Conservation (phyloP, 1,140 invertebrate genomes). For the Brachionus calyciflorus region DNA sequence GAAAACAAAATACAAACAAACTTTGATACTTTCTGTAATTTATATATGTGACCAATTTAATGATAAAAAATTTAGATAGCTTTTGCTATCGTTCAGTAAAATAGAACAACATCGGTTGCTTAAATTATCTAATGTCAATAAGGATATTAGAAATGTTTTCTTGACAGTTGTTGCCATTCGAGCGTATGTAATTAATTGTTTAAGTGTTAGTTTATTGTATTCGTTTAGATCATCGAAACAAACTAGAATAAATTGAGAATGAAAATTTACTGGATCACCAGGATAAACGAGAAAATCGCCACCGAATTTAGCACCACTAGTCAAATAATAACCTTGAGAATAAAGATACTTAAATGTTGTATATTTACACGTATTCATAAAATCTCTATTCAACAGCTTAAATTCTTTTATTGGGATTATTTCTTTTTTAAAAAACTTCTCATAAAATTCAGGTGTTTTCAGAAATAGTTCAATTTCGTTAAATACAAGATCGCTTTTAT, state of each 20-base stretch:
- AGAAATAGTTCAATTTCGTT: slow-evolving; percentile 15
- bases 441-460: slow-evolving; percentile 7
- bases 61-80: not conserved
- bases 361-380: slow-evolving; percentile 3
- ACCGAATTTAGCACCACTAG: slow-evolving; percentile 26
- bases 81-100: not conserved
- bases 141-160: slow-evolving; percentile 26
- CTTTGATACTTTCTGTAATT: not conserved
- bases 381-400: not conserved
- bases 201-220: not conserved
- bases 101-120: not conserved
- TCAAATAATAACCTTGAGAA: not conserved
- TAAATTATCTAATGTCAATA: not conserved
- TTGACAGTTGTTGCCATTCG: slow-evolving; percentile 28
- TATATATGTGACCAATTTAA: slow-evolving; percentile 30
- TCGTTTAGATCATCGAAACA: not conserved
- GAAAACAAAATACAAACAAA: not conserved
- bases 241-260: slow-evolving; percentile 26
- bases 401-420: not conserved
- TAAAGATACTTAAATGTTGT: slow-evolving; percentile 4
- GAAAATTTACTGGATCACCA: slow-evolving; percentile 1
- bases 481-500: not conserved
- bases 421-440: not conserved
- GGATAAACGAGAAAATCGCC: slow-evolving; percentile 33
- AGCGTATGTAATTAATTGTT: slow-evolving; percentile 10